These are phyloP conservation scores for Tyrannus savana DNA, from an alignment of 2,113 vertebrate genomes.

Conservation along the genomic window DNA sequence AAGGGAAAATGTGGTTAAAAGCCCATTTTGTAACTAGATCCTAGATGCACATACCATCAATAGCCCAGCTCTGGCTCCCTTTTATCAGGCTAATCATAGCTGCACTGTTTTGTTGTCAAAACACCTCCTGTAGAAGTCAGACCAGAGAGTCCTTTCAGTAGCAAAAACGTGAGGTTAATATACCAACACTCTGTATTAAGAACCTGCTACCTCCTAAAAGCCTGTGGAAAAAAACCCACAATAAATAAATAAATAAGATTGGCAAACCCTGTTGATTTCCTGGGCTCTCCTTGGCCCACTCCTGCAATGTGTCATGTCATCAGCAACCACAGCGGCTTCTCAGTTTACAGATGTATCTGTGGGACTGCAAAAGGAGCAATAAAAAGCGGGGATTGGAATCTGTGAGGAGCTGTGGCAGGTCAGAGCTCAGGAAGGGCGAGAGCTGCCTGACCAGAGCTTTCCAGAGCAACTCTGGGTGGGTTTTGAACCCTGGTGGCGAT, in stretches of 20 bases:
- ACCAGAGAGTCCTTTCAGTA: not conserved
- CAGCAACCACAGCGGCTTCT: not conserved
- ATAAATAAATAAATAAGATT: not conserved
- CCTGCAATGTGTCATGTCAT: fast-evolving
- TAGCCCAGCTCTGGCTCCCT: slow-evolving; percentile 39
- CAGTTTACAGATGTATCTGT: not conserved
- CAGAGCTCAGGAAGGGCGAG: not conserved
- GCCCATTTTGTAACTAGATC: slow-evolving; percentile 68
- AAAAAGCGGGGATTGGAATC: not conserved
- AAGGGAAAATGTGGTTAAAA: slow-evolving; percentile 57
- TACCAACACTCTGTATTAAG: not conserved
- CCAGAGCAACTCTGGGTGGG: not conserved
- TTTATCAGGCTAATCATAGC: slow-evolving; percentile 66
- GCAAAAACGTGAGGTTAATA: not conserved
- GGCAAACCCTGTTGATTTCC: not conserved
- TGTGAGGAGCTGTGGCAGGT: fast-evolving
- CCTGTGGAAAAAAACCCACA: not conserved
- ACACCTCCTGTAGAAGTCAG: slow-evolving; percentile 36
- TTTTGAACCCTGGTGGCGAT: not conserved
- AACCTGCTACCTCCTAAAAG: not conserved
- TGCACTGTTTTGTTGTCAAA: slow-evolving; percentile 64
- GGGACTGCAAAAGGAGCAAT: not conserved
- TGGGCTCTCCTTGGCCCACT: not conserved
- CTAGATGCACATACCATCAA: slow-evolving; percentile 47
- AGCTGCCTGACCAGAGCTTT: not conserved